Conservation (phyloP, 2,113 vertebrate species). For the Mesocricetus auratus region DNA sequence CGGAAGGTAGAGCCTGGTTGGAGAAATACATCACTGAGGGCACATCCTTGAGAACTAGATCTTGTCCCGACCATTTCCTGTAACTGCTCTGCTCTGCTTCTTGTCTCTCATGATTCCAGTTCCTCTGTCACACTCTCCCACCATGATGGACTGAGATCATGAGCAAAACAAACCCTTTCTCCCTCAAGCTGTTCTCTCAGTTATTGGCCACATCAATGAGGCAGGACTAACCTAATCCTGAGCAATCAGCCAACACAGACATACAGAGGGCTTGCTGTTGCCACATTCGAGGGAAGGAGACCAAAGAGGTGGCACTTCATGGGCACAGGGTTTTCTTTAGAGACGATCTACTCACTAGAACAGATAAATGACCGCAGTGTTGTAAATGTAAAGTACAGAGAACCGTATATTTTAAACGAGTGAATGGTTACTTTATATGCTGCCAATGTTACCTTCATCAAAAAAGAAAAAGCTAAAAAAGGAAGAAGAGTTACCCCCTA, state of each 20-base stretch:
- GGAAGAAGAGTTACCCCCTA: background rate
- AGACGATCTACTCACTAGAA: background rate
- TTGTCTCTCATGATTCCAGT: background rate
- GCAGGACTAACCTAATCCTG: background rate
- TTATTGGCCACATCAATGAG: too few species aligned
- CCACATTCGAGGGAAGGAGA: background rate
- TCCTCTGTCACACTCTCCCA: background rate
- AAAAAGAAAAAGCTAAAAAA: slow-evolving; percentile 9
- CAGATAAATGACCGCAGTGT: background rate
- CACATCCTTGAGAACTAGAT: background rate
- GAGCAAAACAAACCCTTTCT: background rate
- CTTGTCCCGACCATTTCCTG: background rate
- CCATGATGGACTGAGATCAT: background rate
- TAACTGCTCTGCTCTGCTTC: background rate
- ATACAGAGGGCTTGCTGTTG: background rate
- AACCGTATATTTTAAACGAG: background rate
- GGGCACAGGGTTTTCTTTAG: background rate
- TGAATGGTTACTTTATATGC: background rate
- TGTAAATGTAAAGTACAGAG: background rate
- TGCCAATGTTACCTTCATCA: background rate
- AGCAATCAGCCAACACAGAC: background rate
- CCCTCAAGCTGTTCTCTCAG: background rate
- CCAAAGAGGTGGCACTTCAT: background rate
- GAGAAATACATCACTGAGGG: background rate
- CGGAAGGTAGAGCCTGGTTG: background rate